A percentile compares a stretch with the other conserved stretches of the same genome.
These are phyloP conservation scores for Drepana arcuata DNA, from an alignment of 1,140 invertebrate species.

Conservation along the genomic window DNA sequence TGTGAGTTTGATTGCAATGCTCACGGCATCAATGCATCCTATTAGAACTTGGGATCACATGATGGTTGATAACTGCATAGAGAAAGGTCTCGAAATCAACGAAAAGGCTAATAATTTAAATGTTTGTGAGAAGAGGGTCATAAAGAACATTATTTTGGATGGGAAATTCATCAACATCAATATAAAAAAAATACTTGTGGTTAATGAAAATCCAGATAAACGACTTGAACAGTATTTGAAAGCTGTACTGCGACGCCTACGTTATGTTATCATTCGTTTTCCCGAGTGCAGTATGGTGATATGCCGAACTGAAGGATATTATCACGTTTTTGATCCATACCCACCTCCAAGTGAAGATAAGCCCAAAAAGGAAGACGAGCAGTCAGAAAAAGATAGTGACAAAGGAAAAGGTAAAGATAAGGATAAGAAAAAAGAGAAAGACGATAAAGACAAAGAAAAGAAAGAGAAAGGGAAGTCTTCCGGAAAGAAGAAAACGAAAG, in stretches of 20 bases:
- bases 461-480: conserved; percentile 4
- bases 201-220: conserved; percentile 54
- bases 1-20: conserved; percentile 72
- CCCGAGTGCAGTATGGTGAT: conserved; percentile 69
- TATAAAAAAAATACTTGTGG: conserved; percentile 67
- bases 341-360: conserved; percentile 39
- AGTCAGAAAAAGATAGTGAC: background rate
- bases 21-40: conserved; percentile 73
- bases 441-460: conserved; percentile 13
- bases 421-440: conserved; percentile 4
- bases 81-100: conserved; percentile 71
- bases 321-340: conserved; percentile 75
- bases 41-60: conserved; percentile 74
- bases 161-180: conserved; percentile 75
- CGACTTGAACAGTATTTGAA: conserved; percentile 54
- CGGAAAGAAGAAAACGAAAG: conserved; percentile 16
- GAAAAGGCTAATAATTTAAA: conserved; percentile 70
- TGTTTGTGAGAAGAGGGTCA: conserved; percentile 70
- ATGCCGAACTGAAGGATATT: conserved; percentile 67
- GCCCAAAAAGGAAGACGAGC: conserved; percentile 23
- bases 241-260: conserved; percentile 52
- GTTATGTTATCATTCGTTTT: conserved; percentile 73
- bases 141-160: conserved; percentile 74
- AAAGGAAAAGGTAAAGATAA: background rate
- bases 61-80: conserved; percentile 73